Evolutionary conservation across 2,113 vertebrate species (phyloP).

Genomic region (Felis chaus): DNA sequence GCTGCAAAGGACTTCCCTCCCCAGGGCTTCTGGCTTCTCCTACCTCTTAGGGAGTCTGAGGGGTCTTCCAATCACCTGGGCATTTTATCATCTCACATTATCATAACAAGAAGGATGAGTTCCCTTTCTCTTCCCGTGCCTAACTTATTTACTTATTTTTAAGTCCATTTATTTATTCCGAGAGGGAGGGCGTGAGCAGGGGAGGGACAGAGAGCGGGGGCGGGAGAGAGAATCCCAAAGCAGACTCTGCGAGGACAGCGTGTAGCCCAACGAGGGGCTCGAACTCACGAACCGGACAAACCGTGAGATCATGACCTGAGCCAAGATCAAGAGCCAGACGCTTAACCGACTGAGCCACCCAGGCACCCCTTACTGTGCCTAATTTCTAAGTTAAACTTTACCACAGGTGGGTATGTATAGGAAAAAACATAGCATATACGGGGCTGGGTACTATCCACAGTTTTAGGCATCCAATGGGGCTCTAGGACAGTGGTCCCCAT

Average conservation of each 20-base stretch:
- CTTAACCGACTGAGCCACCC: no score
- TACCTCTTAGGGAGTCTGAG: neutral
- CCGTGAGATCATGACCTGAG: no score
- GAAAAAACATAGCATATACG: neutral
- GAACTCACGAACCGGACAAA: no score
- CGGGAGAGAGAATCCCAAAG: no score
- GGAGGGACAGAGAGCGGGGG: no score
- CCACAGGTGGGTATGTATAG: no score
- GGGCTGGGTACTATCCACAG: neutral
- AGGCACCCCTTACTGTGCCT: neutral
- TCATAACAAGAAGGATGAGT: neutral
- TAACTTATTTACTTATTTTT: neutral
- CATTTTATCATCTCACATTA: neutral
- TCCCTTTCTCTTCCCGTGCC: neutral
- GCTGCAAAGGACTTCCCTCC: neutral
- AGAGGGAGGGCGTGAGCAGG: no score
- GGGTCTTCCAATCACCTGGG: accelerated
- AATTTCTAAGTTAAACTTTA: neutral
- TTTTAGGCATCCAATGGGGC: neutral
- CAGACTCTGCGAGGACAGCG: no score
- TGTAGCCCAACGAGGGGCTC: no score
- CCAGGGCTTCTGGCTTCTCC: neutral
- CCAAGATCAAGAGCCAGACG: no score
- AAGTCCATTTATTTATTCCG: no score
- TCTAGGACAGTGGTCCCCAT: neutral